Percentiles rank a stretch among this genome's conserved stretches.
These are phyloP conservation scores for Drosophila fungiperda DNA, from an alignment of 2,888 invertebrate genomes.

Conservation along the genomic window DNA sequence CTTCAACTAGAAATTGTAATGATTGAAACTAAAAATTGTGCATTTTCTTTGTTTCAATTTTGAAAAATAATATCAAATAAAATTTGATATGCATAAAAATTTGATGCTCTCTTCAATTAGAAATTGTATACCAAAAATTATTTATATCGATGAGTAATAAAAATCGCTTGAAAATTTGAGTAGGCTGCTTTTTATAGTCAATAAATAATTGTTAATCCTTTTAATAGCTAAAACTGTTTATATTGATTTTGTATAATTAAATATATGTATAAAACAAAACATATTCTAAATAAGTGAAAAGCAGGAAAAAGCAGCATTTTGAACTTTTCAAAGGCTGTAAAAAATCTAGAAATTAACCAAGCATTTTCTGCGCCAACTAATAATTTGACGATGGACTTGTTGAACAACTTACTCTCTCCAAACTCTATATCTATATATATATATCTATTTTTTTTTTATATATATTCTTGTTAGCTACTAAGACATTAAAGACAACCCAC, in stretches of 20 bases:
- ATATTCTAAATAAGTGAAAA: neutral
- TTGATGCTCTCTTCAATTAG: neutral
- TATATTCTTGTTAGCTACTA: conserved; percentile 22
- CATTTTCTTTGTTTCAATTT: neutral
- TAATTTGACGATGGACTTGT: conserved; percentile 4
- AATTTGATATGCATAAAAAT: neutral
- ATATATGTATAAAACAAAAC: neutral
- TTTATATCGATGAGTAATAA: neutral
- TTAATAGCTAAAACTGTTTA: no score
- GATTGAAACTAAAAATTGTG: neutral
- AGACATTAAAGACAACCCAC: conserved; percentile 46
- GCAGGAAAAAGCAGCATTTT: neutral
- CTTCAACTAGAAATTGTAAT: no score
- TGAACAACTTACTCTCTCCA: neutral
- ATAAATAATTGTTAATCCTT: neutral
- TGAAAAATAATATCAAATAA: no score
- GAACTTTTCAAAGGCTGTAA: neutral
- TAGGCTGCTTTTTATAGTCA: neutral
- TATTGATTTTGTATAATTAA: neutral
- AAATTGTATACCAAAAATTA: neutral
- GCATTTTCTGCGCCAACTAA: neutral
- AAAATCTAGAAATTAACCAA: neutral
- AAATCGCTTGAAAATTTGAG: neutral
- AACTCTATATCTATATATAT: neutral
- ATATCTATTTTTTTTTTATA: no score